These are phyloP conservation scores for Etheostoma nigrum DNA, from an alignment of 2,797 vertebrate genomes.

Conservation along the genomic window DNA sequence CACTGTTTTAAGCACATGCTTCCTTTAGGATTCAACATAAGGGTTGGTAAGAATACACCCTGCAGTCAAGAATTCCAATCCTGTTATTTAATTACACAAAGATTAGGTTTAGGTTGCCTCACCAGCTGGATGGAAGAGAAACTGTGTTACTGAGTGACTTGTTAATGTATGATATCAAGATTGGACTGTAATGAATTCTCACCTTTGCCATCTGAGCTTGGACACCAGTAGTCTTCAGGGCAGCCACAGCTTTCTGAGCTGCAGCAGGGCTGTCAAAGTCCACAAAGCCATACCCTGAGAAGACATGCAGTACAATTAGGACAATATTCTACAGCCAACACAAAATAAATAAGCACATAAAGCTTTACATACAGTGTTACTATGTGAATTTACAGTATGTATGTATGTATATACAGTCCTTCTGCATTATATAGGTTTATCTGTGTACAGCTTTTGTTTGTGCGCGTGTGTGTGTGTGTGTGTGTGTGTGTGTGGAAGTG, in stretches of 20 bases:
- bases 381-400: neutral
- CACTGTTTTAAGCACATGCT: constrained; percentile 10
- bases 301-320: constrained; percentile 43
- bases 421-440: neutral
- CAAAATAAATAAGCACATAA: neutral
- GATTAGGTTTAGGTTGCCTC: constrained; percentile 55
- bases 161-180: constrained; percentile 50
- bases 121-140: constrained; percentile 42
- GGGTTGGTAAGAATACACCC: constrained; percentile 8
- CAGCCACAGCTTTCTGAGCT: constrained; percentile 97
- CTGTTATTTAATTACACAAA: constrained; percentile 45
- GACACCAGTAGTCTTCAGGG: constrained; percentile 94
- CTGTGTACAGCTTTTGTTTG: constrained; percentile 4
- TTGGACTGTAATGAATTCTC: constrained; percentile 78
- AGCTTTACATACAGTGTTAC: neutral
- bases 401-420: neutral
- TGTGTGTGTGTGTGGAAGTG: constrained; percentile 9
- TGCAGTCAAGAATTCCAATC: constrained; percentile 38
- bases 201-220: constrained; percentile 99
- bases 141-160: constrained; percentile 34
- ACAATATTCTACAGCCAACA: constrained; percentile 11
- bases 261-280: constrained; percentile 98
- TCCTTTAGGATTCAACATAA: constrained; percentile 33
- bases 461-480: constrained; percentile 5
- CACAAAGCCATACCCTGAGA: constrained; percentile 98